Conservation (phyloP, 2,797 vertebrate genomes). For the Acanthis flammea region DNA sequence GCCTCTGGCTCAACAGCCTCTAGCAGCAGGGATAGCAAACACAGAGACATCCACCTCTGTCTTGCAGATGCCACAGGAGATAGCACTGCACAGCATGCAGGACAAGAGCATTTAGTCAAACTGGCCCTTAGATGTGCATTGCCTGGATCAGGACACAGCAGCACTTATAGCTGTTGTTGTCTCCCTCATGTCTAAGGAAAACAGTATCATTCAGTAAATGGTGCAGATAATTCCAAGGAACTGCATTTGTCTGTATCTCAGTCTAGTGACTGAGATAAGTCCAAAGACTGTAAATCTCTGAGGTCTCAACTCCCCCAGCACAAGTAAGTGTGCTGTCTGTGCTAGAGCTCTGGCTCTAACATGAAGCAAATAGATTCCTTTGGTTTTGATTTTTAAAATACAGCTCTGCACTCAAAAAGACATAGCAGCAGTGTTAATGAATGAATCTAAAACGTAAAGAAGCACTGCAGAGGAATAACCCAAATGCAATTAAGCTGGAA, state of each 20-base stretch:
- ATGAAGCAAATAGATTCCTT: background rate
- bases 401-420: background rate
- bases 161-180: background rate
- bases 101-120: background rate
- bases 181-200: background rate
- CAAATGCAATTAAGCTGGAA: background rate
- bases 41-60: background rate
- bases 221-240: background rate
- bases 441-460: background rate
- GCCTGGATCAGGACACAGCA: accelerated
- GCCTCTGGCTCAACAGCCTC: background rate
- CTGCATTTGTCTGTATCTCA: background rate
- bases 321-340: background rate
- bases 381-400: background rate
- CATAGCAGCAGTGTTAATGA: background rate
- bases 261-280: background rate
- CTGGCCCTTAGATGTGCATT: background rate
- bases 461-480: background rate
- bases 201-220: accelerated
- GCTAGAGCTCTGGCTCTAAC: background rate
- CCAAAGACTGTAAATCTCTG: background rate
- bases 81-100: background rate
- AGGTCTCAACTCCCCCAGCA: background rate
- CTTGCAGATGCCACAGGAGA: background rate
- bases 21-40: background rate